Evolutionary conservation across 2,797 vertebrate species (phyloP).

Genomic region (Paedocypris micromegethes): DNA sequence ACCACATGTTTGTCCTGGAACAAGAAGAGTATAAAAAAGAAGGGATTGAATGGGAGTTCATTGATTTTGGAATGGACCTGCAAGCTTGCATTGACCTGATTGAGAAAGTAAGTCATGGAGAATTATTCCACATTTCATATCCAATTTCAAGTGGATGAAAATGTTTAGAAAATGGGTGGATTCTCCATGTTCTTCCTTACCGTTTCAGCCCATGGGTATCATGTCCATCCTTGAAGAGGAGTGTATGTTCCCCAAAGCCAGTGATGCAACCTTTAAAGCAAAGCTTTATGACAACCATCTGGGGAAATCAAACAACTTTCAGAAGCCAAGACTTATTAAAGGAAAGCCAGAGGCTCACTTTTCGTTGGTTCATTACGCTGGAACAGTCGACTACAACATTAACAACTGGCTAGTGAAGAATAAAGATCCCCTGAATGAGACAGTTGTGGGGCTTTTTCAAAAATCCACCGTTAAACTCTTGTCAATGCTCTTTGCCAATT

Average conservation of each 20-base stretch:
- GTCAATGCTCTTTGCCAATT: constrained; percentile 68
- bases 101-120: constrained; percentile 64
- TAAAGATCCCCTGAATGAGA: constrained; percentile 80
- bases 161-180: no score
- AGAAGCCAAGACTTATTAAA: constrained; percentile 76
- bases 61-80: constrained; percentile 74
- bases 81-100: constrained; percentile 74
- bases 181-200: not conserved
- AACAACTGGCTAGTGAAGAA: constrained; percentile 77
- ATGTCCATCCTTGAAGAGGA: constrained; percentile 95
- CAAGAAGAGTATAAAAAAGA: constrained; percentile 76
- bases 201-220: constrained; percentile 76
- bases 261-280: constrained; percentile 75
- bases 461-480: constrained; percentile 76
- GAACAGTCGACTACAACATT: constrained; percentile 81
- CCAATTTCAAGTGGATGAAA: no score
- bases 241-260: constrained; percentile 90
- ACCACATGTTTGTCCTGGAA: constrained; percentile 80
- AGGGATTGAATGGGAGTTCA: constrained; percentile 71
- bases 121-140: not conserved
- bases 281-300: constrained; percentile 81
- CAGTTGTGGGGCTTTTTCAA: constrained; percentile 76
- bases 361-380: constrained; percentile 71
- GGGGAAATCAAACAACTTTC: constrained; percentile 76
- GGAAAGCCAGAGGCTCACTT: constrained; percentile 80